Base-by-base conservation (phyloP, 2,113 vertebrate species). In the Rhinichthys klamathensis region DNA sequence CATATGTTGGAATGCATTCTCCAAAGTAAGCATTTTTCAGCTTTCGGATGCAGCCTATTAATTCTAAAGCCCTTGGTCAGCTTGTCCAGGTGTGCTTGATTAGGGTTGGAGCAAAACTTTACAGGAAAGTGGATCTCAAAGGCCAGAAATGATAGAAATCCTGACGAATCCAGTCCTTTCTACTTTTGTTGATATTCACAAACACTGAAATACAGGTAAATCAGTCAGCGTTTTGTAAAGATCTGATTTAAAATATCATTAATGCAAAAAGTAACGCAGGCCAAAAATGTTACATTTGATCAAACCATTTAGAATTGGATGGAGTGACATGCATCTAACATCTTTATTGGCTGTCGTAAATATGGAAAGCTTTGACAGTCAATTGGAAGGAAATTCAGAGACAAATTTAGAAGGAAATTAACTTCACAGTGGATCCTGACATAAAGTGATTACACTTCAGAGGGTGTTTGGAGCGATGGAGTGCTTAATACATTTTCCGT, bases 401-500 rank as follows among this genome's bases (percentile, higher is more conserved):
- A 25, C 8, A 46, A 80, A 72, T 80, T 63, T 74, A 58, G 75
- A 16, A 86, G 84, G 69, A 86, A 86, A 86, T 86, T 58, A 82
- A 82, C 58, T 86, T 82, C 85, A 82, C 85, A 82, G 79, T 63
- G 56, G 70, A 86, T 86, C 70, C 56, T 65, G 56, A 61, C 69
- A 72, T 82, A 74, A 86, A 82, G 69, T 56, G 78, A 86, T 86
- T 82, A 81, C 58, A 86, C 85, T 76, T 86, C 85, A 82, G 58
- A 81, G 44, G 44, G 61, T 82, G 70, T 82, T 82, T 60, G 70
- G 67, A 82, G 70, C 25, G 1, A 16, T 49, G 60, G 7, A 78
- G 74, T 54, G 74, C 38, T 80, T 38, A 10, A 13, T 49, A 72
- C 65, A 25, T 74, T 74, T 86, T 75, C 69, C 41, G 56, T 76